These are phyloP conservation scores for Formica aserva DNA, from an alignment of 2,888 invertebrate genomes.

Conservation along the genomic window DNA sequence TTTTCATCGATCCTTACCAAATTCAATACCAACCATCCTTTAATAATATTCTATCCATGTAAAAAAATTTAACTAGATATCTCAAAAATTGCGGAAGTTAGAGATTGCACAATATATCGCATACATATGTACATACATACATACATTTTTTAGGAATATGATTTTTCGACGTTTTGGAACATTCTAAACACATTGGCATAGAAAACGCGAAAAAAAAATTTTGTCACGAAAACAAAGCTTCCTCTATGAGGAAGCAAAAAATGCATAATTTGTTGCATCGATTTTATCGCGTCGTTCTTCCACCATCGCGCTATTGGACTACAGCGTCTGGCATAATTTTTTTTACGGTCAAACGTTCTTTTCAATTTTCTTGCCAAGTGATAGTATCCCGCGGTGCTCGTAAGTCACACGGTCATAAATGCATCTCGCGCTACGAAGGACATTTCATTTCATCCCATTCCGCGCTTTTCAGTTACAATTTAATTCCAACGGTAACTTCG, in stretches of 20 bases:
- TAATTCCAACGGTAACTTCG: conserved; percentile 32
- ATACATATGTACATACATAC: too few relatives aligned
- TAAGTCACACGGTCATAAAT: conserved; percentile 60
- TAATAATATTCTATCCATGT: too few relatives aligned
- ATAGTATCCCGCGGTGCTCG: conserved; percentile 55
- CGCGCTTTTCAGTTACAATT: conserved; percentile 41
- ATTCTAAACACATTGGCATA: too few relatives aligned
- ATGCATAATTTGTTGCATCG: not conserved
- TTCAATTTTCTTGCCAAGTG: conserved; percentile 29
- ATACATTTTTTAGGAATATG: too few relatives aligned
- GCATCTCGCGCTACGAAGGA: conserved; percentile 48
- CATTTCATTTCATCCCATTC: conserved; percentile 49
- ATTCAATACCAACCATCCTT: too few relatives aligned
- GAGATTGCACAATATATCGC: too few relatives aligned
- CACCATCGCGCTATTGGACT: not conserved
- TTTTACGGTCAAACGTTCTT: conserved; percentile 38
- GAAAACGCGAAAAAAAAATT: too few relatives aligned
- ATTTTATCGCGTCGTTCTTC: not conserved
- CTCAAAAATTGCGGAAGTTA: too few relatives aligned
- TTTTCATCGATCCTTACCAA: too few relatives aligned
- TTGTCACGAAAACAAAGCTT: too few relatives aligned
- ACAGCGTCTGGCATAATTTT: not conserved
- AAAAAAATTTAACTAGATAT: too few relatives aligned
- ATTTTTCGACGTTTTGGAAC: too few relatives aligned
- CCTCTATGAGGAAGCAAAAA: not conserved